phyloP scores from a whole-genome alignment of 2,113 vertebrate genomes.

The Gallinago paraguaiae region DNA sequence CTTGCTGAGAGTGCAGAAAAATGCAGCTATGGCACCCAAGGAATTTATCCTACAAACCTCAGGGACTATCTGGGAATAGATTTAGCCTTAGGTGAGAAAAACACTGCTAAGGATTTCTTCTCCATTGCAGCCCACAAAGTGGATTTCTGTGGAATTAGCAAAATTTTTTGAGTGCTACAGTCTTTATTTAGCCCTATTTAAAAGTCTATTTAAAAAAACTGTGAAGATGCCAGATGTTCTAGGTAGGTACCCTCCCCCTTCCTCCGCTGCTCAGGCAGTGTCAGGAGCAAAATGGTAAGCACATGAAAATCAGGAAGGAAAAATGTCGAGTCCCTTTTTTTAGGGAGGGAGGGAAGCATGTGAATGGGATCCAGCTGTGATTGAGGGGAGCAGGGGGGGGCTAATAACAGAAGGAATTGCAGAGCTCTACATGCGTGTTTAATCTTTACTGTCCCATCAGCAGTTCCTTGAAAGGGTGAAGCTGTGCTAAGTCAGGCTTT shows the following conservation, averaged over 20 bases:
- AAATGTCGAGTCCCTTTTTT: conserved; percentile 47
- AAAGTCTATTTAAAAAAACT: conserved; percentile 43
- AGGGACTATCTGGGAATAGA: background rate
- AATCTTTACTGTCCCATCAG: conserved; percentile 44
- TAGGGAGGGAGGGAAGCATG: conserved; percentile 20
- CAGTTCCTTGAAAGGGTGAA: conserved; percentile 49
- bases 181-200: conserved; percentile 58
- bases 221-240: conserved; percentile 60
- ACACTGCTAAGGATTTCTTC: background rate
- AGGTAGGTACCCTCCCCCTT: conserved; percentile 40
- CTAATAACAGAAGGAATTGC: conserved; percentile 35
- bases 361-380: conserved; percentile 59
- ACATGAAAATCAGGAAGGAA: conserved; percentile 47
- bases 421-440: background rate
- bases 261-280: background rate
- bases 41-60: background rate
- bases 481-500: conserved; percentile 44
- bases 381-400: background rate
- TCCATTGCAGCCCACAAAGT: background rate
- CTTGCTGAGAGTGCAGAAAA: background rate
- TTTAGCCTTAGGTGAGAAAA: conserved; percentile 3
- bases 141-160: conserved; percentile 43
- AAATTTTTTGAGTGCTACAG: background rate
- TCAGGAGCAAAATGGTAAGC: conserved; percentile 33
- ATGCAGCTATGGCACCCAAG: background rate